phyloP scores from a whole-genome alignment of 1,140 invertebrate species.

The Battus philenor region DNA sequence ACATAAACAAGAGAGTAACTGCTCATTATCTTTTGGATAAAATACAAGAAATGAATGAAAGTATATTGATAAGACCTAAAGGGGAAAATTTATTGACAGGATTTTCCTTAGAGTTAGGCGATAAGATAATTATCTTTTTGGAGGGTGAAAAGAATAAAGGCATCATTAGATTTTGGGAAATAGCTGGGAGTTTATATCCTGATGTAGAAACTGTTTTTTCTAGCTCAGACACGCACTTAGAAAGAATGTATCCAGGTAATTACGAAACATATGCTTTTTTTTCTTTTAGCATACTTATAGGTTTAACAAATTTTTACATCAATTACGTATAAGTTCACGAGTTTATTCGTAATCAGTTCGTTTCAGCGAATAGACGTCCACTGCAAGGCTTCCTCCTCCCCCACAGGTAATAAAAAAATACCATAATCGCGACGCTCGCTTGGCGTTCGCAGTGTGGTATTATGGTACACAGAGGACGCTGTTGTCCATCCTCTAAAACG shows the following conservation, averaged over 20 bases:
- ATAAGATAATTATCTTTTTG: constrained; percentile 41
- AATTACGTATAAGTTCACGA: too few species aligned
- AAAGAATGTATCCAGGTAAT: constrained; percentile 55
- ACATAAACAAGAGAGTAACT: constrained; percentile 25
- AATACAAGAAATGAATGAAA: constrained; percentile 43
- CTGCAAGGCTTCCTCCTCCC: too few species aligned
- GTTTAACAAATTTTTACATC: too few species aligned
- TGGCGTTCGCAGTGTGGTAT: too few species aligned
- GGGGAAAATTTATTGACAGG: constrained; percentile 43
- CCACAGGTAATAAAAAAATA: too few species aligned
- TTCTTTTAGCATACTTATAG: too few species aligned
- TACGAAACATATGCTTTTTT: too few species aligned
- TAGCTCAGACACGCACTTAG: constrained; percentile 39
- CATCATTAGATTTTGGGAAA: constrained; percentile 48
- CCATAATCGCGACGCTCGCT: too few species aligned
- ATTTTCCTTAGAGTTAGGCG: constrained; percentile 47
- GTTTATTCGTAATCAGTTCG: too few species aligned
- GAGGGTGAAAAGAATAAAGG: constrained; percentile 49
- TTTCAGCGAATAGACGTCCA: too few species aligned
- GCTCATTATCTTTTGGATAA: constrained; percentile 27
- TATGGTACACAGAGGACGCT: too few species aligned
- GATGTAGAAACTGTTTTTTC: constrained; percentile 44
- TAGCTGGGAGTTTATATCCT: constrained; percentile 40
- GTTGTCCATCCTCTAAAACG: too few species aligned
- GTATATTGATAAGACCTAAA: constrained; percentile 9